These are phyloP conservation scores for Acanthurus leucopareius DNA, from an alignment of 2,797 vertebrate genomes.

Conservation along the genomic window DNA sequence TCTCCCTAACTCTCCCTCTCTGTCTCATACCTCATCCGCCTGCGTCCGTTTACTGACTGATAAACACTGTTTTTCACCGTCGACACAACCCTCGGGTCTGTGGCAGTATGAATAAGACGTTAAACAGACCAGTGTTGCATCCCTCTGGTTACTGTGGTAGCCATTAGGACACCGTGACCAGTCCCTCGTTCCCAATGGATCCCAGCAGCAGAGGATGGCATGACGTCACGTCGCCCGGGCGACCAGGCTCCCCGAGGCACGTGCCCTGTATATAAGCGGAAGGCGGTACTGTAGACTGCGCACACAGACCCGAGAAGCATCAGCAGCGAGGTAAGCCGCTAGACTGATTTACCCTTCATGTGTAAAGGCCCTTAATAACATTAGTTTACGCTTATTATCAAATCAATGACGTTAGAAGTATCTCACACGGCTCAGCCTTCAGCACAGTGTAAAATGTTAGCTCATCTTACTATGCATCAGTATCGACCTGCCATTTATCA, in stretches of 20 bases:
- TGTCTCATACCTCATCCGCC: neutral
- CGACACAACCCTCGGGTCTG: neutral
- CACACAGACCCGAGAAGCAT: conserved; percentile 70
- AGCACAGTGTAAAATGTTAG: neutral
- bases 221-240: conserved; percentile 77
- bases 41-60: neutral
- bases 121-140: neutral
- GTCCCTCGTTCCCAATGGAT: conserved; percentile 70
- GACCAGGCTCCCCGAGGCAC: conserved; percentile 73
- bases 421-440: neutral
- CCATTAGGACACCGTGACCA: conserved; percentile 57
- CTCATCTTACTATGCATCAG: neutral
- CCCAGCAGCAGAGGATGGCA: conserved; percentile 47
- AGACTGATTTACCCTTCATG: neutral
- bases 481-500: no score
- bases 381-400: rapidly evolving
- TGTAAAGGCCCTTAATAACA: rapidly evolving
- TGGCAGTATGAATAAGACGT: neutral
- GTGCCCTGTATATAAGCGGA: conserved; percentile 69
- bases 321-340: conserved; percentile 68
- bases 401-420: no score
- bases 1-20: neutral
- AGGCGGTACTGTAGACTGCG: neutral
- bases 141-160: conserved; percentile 21
- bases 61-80: neutral